Base-by-base conservation (phyloP, 1,140 invertebrate genomes). In the Trichonephila inaurata region DNA sequence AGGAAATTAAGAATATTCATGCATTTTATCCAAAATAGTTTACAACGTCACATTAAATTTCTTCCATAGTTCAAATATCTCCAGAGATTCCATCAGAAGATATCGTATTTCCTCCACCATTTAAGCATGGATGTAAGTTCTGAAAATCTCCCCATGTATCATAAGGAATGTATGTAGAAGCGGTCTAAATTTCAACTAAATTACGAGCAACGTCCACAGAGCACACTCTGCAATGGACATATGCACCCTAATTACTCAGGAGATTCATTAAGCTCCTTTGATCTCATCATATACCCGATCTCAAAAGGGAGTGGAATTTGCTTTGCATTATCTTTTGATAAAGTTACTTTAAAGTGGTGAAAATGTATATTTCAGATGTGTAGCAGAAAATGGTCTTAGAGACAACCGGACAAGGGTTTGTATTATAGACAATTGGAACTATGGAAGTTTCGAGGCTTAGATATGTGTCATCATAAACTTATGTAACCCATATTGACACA, bases 201-300 rank as follows among this genome's bases (percentile, higher is more conserved):
- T 40, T 77, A 16, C 72, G 14, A 18, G 24, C 72, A 77, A 2
- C 72, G 10, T 12, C 24, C n/a, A n/a, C 14, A 69, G 24, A 69
- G 66, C 66, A 24, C 10, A 10, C 66, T 18, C 14, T 12, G 33
- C 16, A 28, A 77, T 33, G 72, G 72, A 77, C 72, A 77, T 77
- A 28, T 33, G 10, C 28, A 28, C 5, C 33, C 72, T 40, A 77
- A 77, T 77, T 77, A 40, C 72, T 77, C 28, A 24, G 14, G 72
- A 33, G 72, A 77, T 77, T 77, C 72, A 77, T 77, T 77, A 77
- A 18, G 72, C 40, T 40, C 62, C 33, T 77, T 77, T 77, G 72
- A 77, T 77, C 72, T 77, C 72, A 77, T 77, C 72, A 77, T 33
- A 77, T 28, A 77, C 72, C 14, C 40, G 33, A 77, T 77, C 33